These are phyloP conservation scores for Hanleya hanleyi DNA, from an alignment of 2,888 invertebrate species.

Conservation along the genomic window DNA sequence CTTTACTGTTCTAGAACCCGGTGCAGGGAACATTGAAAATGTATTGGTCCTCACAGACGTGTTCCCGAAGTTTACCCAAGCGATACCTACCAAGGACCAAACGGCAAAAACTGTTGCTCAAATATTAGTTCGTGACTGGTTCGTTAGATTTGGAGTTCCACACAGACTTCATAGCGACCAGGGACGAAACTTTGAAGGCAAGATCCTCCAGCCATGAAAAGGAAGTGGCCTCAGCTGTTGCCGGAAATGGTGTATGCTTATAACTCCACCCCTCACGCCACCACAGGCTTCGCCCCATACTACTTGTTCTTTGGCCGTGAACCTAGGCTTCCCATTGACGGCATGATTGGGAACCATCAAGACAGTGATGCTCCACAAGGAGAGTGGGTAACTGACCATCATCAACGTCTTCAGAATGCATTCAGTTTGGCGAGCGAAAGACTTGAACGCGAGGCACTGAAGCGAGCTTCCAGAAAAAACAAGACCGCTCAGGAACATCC, in stretches of 20 bases:
- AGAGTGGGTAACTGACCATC: too few species aligned
- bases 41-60: too few species aligned
- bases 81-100: conserved; percentile 1
- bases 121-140: conserved; percentile 17
- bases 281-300: conserved; percentile 14
- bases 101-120: conserved; percentile 6
- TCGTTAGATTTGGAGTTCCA: not conserved
- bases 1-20: conserved; percentile 3
- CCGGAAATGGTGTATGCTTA: conserved; percentile 10
- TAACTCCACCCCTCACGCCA: conserved; percentile 9
- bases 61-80: conserved; percentile 10
- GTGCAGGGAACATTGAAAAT: not conserved
- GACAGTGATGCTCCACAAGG: too few species aligned
- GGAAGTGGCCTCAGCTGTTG: conserved; percentile 16
- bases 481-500: too few species aligned
- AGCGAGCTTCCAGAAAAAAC: too few species aligned
- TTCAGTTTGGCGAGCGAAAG: too few species aligned
- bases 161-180: not conserved
- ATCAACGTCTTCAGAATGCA: too few species aligned
- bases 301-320: conserved; percentile 25
- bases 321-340: conserved; percentile 16
- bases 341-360: conserved; percentile 9
- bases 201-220: conserved; percentile 2
- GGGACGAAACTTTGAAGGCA: not conserved
- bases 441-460: too few species aligned